Base-by-base conservation (phyloP, 2,888 invertebrate species). In the Cantharis nigra region DNA sequence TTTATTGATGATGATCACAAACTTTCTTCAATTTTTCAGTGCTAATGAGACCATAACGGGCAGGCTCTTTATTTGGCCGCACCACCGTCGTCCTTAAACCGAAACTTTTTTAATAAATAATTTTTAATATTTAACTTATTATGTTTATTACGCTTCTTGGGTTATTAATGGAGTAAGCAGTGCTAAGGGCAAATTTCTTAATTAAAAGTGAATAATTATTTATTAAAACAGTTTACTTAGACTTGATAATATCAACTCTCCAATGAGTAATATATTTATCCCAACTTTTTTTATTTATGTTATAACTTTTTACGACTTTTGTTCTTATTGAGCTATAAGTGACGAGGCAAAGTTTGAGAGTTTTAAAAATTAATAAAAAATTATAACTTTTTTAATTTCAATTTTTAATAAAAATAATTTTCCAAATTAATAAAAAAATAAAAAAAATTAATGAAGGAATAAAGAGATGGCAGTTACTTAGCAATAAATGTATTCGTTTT, bases 141-240 rank as follows among this genome's bases (percentile, higher is more conserved):
- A 49, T 49, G 49, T 63, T 69, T 20, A 69, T 26, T 63, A 63
- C 63, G 9, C 10, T 63, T 11, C 69, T 13, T 13, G 14, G 63
- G 63, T 63, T 63, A 69, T 74, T 69, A 74, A 74, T 67, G 69
- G 33, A 69, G 69, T 26, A 76, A 76, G 69, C 75, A 28, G 63
- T 75, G 71, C 28, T 71, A 72, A 63, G 63, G 70, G 69, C 63
- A 63, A 69, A 49, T 69, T 76, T 73, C 74, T 74, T 77, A 74
- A 77, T 77, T 77, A 77, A 77, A 71, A 77, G 26, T 74, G 71
- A 74, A 74, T 74, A 74, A 77, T 77, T 70, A 77, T 74, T 77
- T 77, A 77, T 71, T 77, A 74, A 77, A 74, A 73, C 26, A 71
- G 69, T 69, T 72, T 64, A 67, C 62, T 30, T 70, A 20, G 23